phyloP scores from a whole-genome alignment of 2,888 invertebrate species.

The Punctoribates punctum region DNA sequence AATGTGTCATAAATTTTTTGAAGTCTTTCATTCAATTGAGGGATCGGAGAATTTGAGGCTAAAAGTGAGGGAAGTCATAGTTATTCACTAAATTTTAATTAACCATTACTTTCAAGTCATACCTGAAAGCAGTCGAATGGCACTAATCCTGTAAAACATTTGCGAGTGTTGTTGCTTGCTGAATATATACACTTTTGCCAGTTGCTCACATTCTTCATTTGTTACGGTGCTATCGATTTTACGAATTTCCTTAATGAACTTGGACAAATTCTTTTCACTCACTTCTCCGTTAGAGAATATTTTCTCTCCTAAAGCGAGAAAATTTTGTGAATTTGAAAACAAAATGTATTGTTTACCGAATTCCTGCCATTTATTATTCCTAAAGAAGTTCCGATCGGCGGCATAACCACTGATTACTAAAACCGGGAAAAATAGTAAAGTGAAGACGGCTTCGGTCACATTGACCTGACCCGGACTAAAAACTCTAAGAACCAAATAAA shows the following conservation, averaged over 20 bases:
- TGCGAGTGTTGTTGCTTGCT: slow-evolving; percentile 58
- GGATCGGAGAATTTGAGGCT: slow-evolving; percentile 52
- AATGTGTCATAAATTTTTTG: slow-evolving; percentile 54
- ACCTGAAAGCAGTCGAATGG: slow-evolving; percentile 58
- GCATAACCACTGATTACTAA: slow-evolving; percentile 60
- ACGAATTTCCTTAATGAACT: slow-evolving; percentile 44
- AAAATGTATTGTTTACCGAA: background rate
- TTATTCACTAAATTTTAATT: background rate
- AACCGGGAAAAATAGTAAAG: slow-evolving; percentile 60
- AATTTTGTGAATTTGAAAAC: background rate
- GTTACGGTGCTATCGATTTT: slow-evolving; percentile 55
- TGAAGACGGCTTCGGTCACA: slow-evolving; percentile 61
- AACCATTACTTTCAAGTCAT: slow-evolving; percentile 50
- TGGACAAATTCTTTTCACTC: slow-evolving; percentile 36
- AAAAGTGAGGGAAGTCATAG: no score
- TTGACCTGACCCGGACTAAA: slow-evolving; percentile 56
- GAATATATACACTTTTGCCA: slow-evolving; percentile 58
- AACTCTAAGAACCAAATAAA: slow-evolving; percentile 57
- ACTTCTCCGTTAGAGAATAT: slow-evolving; percentile 42
- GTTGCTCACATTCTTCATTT: slow-evolving; percentile 59
- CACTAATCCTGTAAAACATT: slow-evolving; percentile 62
- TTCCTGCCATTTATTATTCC: background rate
- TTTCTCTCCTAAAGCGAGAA: slow-evolving; percentile 16
- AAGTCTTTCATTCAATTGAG: slow-evolving; percentile 56
- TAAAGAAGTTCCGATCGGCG: slow-evolving; percentile 56